These are phyloP conservation scores for Callyntrura guangdongensis DNA, from an alignment of 2,888 invertebrate genomes.

Conservation along the genomic window DNA sequence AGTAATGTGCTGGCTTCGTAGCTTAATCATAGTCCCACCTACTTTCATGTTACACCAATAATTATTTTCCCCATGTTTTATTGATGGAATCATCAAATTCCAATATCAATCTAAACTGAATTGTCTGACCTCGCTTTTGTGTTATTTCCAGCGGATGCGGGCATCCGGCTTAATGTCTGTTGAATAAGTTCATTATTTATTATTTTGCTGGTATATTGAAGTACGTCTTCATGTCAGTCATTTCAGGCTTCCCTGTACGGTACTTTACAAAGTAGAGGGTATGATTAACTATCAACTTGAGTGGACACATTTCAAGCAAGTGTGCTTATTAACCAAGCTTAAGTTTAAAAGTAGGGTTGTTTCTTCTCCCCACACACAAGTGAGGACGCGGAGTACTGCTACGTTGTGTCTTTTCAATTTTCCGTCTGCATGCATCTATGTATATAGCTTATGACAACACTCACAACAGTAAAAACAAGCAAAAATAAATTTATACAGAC, in stretches of 20 bases:
- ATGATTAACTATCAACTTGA: constrained; percentile 34
- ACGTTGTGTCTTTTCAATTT: neutral
- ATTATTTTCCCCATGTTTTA: no score
- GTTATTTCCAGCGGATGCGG: constrained; percentile 58
- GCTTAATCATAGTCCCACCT: no score
- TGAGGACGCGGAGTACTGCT: neutral
- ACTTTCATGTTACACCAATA: no score
- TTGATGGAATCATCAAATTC: no score
- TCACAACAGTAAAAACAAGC: neutral
- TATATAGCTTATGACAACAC: no score
- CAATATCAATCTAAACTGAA: neutral
- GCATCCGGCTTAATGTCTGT: constrained; percentile 70
- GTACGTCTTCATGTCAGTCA: neutral
- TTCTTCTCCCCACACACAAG: constrained; percentile 35
- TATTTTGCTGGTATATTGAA: neutral
- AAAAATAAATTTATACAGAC: constrained; percentile 1
- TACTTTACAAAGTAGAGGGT: neutral
- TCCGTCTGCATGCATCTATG: neutral
- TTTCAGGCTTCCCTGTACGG: neutral
- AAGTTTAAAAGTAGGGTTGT: constrained; percentile 27
- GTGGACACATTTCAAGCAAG: constrained; percentile 58
- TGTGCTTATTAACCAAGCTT: constrained; percentile 34
- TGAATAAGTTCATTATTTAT: neutral
- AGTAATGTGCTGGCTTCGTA: neutral
- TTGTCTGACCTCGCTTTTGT: constrained; percentile 4